Base-by-base conservation (phyloP, 2,113 vertebrate genomes). In the Lophotis ruficrista region DNA sequence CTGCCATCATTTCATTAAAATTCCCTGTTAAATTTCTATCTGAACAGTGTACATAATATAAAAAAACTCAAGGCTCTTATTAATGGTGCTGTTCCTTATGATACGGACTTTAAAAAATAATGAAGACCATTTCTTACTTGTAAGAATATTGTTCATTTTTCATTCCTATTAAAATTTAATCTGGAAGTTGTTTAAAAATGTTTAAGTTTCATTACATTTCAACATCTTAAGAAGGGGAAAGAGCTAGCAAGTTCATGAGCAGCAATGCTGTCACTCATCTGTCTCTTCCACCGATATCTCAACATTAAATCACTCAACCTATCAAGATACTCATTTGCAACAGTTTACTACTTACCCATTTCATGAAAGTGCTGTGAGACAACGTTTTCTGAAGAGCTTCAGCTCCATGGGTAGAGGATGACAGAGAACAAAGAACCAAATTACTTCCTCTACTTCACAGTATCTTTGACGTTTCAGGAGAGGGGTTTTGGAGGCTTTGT, bases 1-100 rank as follows among this genome's bases (percentile, higher is more conserved):
- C 96, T 97, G 93, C 90, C 96, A 97, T 96, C 94, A 95, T 97
- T 97, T 92, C 86, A 94, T 98, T 98, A 96, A 96, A 97, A 97
- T 88, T 87, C 86, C 82, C 87, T 96, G 90, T 96, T 95, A 98
- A 97, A 97, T 95, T 96, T 97, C 94, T 96, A 92, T 72, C 93
- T 93, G 68, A 92, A 93, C 95, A 94, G 94, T 95, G 96, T 87
- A 95, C 86, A 95, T 97, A 96, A 95, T 94, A 97, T 91, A 95
- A 96, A 97, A 96, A 93, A 96, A 94, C 88, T 89, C 71, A 89
- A 43, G 61, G 61, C 48, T 95, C 85, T 96, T 96, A 94, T 94
- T 85, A 97, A 97, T 95, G 95, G 84, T 83, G 85, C 93, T 96
- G 91, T 94, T 98, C 94, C 96, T 95, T 95, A 96, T 89, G 94